phyloP scores from a whole-genome alignment of 2,888 invertebrate species.

The Stramonita haemastoma region DNA sequence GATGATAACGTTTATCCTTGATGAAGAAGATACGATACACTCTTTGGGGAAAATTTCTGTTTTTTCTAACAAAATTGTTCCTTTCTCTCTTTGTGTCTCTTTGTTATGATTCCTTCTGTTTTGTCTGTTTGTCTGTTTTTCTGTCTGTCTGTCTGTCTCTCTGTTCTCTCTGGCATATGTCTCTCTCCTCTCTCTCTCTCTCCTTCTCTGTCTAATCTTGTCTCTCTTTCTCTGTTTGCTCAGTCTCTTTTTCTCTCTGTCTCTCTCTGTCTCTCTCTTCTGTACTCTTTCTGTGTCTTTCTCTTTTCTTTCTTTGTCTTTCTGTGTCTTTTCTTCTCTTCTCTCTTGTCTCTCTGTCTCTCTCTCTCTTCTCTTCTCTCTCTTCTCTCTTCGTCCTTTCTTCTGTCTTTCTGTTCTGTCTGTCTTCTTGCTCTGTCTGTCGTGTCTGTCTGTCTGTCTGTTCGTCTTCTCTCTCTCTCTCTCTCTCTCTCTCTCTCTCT shows the following conservation, averaged over 20 bases:
- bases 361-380: background rate
- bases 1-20: no score
- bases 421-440: background rate
- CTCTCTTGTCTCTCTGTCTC: background rate
- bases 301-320: background rate
- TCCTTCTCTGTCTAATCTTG: background rate
- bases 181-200: background rate
- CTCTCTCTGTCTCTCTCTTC: background rate
- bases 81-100: background rate
- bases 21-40: no score
- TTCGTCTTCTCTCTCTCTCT: no score
- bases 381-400: background rate
- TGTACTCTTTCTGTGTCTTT: background rate
- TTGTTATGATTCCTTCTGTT: background rate
- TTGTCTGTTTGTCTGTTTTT: background rate
- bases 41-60: no score
- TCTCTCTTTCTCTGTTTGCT: background rate
- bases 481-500: conserved; percentile 3
- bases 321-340: background rate
- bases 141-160: background rate
- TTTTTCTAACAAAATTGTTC: no score
- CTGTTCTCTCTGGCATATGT: no score
- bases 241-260: background rate
- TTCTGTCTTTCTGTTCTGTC: background rate
- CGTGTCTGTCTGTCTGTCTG: background rate